phyloP scores from a whole-genome alignment of 2,113 vertebrate species.

The Plecturocebus donacophilus region DNA sequence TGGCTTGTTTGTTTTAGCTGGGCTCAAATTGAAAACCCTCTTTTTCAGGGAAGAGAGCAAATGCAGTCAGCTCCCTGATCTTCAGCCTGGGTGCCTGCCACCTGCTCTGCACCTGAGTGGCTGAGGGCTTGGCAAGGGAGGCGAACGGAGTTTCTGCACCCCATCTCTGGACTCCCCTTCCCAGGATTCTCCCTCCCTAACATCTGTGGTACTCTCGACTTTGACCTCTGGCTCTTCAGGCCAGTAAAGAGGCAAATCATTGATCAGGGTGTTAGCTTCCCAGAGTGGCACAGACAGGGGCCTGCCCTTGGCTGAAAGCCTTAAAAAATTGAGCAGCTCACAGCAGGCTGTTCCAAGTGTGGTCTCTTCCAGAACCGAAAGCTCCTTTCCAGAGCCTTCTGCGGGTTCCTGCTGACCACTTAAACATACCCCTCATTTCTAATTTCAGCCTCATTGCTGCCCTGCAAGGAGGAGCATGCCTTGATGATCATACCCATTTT shows the following conservation, averaged over 20 bases:
- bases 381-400: not conserved
- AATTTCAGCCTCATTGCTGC: not conserved
- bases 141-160: not conserved
- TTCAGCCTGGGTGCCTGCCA: not conserved
- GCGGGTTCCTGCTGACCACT: not conserved
- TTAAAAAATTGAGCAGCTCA: not conserved
- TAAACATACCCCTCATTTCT: not conserved
- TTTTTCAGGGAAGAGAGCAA: not conserved
- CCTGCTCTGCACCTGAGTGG: fast-evolving
- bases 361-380: not conserved
- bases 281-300: too few relatives aligned
- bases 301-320: not conserved
- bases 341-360: not conserved
- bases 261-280: not conserved
- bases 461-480: fast-evolving
- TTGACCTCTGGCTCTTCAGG: not conserved
- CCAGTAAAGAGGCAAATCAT: not conserved
- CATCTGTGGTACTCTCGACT: not conserved
- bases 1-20: not conserved
- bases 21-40: not conserved
- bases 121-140: not conserved
- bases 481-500: not conserved
- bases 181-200: not conserved
- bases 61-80: not conserved
- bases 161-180: not conserved